Percentiles rank a stretch among this genome's conserved stretches.
These are phyloP conservation scores for Lobophora halterata DNA, from an alignment of 2,888 invertebrate genomes.

Conservation along the genomic window DNA sequence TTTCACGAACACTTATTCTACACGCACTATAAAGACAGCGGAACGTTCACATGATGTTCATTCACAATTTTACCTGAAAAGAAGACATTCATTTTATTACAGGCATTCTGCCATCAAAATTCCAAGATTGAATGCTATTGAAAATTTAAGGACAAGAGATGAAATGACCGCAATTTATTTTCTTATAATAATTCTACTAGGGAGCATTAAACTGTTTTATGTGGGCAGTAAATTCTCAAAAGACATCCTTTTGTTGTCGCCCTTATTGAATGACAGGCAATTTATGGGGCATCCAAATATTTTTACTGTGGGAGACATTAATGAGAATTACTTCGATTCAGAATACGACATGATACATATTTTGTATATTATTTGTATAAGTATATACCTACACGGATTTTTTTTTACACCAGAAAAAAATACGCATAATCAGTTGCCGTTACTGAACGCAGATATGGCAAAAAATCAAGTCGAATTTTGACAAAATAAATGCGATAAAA, in stretches of 20 bases:
- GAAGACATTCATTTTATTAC: slow-evolving; percentile 15
- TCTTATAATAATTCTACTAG: slow-evolving; percentile 46
- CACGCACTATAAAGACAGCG: slow-evolving; percentile 1
- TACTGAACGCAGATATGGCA: too few species aligned
- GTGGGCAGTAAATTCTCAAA: slow-evolving; percentile 36
- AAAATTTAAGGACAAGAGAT: slow-evolving; percentile 35
- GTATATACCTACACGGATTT: too few species aligned
- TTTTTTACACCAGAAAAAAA: too few species aligned
- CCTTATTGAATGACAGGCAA: slow-evolving; percentile 25
- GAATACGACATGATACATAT: too few species aligned
- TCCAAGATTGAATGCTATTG: slow-evolving; percentile 21
- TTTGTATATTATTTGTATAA: too few species aligned
- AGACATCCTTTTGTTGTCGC: slow-evolving; percentile 37
- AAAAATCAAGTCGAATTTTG: too few species aligned
- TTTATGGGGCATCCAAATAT: too few species aligned
- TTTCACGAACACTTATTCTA: slow-evolving; percentile 7
- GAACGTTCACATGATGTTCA: slow-evolving; percentile 20
- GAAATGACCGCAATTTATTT: slow-evolving; percentile 48
- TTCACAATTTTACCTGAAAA: slow-evolving; percentile 26
- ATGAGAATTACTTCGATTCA: too few species aligned
- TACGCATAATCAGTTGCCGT: too few species aligned
- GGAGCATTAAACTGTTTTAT: slow-evolving; percentile 53
- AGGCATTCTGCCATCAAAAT: slow-evolving; percentile 14
- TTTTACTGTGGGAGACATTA: too few species aligned
- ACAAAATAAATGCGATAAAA: too few species aligned